Evolutionary conservation across 92 coral and sea anemone species (phyloP).

Genomic region (Phenganax subtilis): DNA sequence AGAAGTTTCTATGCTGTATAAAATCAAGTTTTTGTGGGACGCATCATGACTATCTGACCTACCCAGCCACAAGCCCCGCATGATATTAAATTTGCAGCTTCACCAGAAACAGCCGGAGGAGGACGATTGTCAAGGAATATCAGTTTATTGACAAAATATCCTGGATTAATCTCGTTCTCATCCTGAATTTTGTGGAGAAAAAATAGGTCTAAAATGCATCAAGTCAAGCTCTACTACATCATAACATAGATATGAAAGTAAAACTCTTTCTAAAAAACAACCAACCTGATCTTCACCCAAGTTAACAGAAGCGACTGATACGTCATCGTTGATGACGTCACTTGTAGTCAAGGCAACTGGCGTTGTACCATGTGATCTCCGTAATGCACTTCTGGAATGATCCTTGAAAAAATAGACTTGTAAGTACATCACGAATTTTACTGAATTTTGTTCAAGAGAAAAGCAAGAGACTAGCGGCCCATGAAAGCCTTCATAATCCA

Average conservation of each 20-base stretch:
- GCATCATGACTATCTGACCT: slow-evolving; percentile 21
- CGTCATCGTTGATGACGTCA: slow-evolving; percentile 26
- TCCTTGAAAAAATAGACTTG: neutral
- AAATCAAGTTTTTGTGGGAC: neutral
- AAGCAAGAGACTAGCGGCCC: slow-evolving; percentile 3
- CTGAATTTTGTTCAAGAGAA: slow-evolving; percentile 19
- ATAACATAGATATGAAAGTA: too few species aligned
- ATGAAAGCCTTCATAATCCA: slow-evolving; percentile 14
- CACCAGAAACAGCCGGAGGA: slow-evolving; percentile 57
- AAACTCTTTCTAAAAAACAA: neutral
- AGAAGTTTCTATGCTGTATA: neutral
- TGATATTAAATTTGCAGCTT: slow-evolving; percentile 74
- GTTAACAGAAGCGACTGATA: neutral
- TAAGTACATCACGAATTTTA: too few species aligned
- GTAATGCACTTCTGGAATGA: slow-evolving; percentile 16
- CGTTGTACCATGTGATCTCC: slow-evolving; percentile 16
- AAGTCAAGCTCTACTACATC: neutral
- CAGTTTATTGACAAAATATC: slow-evolving; percentile 68
- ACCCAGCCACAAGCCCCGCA: slow-evolving; percentile 92
- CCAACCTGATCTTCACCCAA: slow-evolving; percentile 19
- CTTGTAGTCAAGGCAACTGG: slow-evolving; percentile 7
- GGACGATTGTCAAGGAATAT: slow-evolving; percentile 83
- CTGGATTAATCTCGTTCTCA: slow-evolving; percentile 61
- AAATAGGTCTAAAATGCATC: neutral
- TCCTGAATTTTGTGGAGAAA: neutral